Conservation (phyloP, 1,140 invertebrate species). For the Bilobella aurantiaca region DNA sequence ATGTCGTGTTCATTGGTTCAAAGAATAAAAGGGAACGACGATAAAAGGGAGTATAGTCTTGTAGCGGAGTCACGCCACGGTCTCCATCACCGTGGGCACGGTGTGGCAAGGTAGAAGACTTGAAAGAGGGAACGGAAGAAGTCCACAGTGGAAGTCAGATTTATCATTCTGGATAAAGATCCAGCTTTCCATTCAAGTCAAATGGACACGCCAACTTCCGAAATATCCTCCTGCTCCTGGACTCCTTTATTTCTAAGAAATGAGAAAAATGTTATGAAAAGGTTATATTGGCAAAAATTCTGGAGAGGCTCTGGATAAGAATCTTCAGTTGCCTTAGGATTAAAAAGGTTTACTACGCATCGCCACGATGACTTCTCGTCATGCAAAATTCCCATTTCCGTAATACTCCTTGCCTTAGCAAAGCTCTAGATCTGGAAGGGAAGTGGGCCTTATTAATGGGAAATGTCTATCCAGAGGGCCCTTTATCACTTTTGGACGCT, state of each 20-base stretch:
- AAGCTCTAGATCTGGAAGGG: no score
- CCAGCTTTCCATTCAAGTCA: neutral
- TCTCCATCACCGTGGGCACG: no score
- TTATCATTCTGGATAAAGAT: constrained; percentile 6
- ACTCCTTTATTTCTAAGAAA: no score
- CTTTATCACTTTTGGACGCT: no score
- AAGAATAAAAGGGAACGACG: constrained; percentile 10
- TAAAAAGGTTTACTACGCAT: neutral
- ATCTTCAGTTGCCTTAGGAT: no score
- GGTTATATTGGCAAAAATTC: no score
- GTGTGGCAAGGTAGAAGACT: no score
- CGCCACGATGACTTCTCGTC: neutral
- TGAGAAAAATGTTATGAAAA: neutral
- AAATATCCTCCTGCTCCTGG: no score
- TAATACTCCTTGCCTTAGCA: no score
- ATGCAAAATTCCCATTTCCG: neutral
- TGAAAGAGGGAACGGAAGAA: neutral
- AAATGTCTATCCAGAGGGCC: no score
- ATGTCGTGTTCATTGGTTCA: constrained; percentile 27
- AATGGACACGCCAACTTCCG: neutral
- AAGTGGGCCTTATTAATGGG: no score
- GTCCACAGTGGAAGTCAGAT: neutral
- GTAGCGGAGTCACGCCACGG: neutral
- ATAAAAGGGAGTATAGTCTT: constrained; percentile 15
- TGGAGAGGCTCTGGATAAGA: no score